A percentile compares a stretch with the other conserved stretches of the same genome.
phyloP scores from a whole-genome alignment of 2,797 vertebrate species.

The Mallotus villosus region DNA sequence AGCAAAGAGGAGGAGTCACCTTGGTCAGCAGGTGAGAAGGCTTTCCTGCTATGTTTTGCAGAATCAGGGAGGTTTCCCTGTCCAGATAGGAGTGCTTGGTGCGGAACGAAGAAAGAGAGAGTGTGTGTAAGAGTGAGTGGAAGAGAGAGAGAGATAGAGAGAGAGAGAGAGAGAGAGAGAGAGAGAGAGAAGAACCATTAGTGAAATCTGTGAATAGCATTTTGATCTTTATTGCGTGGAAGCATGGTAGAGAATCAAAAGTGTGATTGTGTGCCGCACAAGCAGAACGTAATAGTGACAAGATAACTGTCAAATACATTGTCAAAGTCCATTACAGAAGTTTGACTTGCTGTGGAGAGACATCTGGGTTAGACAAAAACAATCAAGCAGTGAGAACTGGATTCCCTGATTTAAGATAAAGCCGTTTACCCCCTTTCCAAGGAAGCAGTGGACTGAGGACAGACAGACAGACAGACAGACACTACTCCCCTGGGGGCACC shows the following conservation, averaged over 20 bases:
- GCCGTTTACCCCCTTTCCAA: no score
- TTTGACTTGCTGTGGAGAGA: no score
- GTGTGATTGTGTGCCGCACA: neutral
- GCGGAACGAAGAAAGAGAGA: slow-evolving; percentile 60
- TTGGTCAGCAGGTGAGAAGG: slow-evolving; percentile 99
- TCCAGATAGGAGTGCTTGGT: slow-evolving; percentile 99
- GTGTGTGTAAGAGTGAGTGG: slow-evolving; percentile 29
- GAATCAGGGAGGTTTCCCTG: slow-evolving; percentile 99
- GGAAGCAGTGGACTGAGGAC: no score
- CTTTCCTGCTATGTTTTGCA: slow-evolving; percentile 99
- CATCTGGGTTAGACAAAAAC: no score
- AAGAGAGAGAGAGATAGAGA: slow-evolving; percentile 19
- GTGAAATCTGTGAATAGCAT: slow-evolving; percentile 47
- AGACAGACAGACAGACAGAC: no score
- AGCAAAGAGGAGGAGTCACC: slow-evolving; percentile 76
- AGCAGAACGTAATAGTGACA: neutral
- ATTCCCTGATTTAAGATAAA: no score
- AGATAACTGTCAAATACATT: no score
- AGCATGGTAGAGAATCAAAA: slow-evolving; percentile 16
- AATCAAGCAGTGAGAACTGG: no score
- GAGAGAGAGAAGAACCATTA: slow-evolving; percentile 69
- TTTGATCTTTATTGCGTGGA: slow-evolving; percentile 20
- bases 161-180: slow-evolving; percentile 63
- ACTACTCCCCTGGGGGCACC: neutral
- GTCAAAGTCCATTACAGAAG: no score